A percentile compares a stretch with the other conserved stretches of the same genome.
Conservation (phyloP, 2,797 vertebrate species). For the Nothura maculosa region DNA sequence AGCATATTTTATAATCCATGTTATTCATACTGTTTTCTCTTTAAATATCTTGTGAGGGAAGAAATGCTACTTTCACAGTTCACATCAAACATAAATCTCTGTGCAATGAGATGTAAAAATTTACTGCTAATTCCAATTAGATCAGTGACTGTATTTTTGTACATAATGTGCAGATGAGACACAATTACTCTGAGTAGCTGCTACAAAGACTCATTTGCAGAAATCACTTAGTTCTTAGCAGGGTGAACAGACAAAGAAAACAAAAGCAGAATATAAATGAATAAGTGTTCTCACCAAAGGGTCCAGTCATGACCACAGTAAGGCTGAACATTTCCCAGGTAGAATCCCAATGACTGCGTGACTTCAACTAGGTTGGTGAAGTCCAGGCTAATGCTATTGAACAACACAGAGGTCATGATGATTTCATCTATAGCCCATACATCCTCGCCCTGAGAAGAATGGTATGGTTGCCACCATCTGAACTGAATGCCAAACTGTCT, state of each 20-base stretch:
- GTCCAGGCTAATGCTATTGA: slow-evolving; percentile 97
- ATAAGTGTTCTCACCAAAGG: slow-evolving; percentile 87
- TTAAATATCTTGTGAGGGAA: slow-evolving; percentile 52
- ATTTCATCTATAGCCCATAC: slow-evolving; percentile 99
- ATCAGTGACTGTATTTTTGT: slow-evolving; percentile 57
- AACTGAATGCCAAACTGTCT: slow-evolving; percentile 96
- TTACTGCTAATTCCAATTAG: slow-evolving; percentile 71
- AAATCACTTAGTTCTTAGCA: slow-evolving; percentile 48
- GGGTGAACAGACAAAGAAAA: neutral
- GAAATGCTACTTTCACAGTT: slow-evolving; percentile 28
- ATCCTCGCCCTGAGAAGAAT: slow-evolving; percentile 94
- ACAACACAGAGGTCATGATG: slow-evolving; percentile 97
- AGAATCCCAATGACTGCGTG: slow-evolving; percentile 98
- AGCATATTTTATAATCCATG: neutral
- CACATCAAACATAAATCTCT: slow-evolving; percentile 62
- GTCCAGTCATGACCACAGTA: slow-evolving; percentile 98
- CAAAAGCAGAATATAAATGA: neutral
- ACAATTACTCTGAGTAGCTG: slow-evolving; percentile 37
- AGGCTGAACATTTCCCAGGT: slow-evolving; percentile 96
- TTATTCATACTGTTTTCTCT: slow-evolving; percentile 32
- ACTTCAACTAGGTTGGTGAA: slow-evolving; percentile 97
- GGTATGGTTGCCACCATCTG: slow-evolving; percentile 99
- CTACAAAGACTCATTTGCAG: slow-evolving; percentile 46
- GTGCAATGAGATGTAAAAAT: slow-evolving; percentile 60
- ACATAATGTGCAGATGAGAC: slow-evolving; percentile 35